Evolutionary conservation across 64 coral and sea anemone genomes (phyloP), one percentile per base, ranked within the genome.

Genomic region (Porites australiensis): DNA sequence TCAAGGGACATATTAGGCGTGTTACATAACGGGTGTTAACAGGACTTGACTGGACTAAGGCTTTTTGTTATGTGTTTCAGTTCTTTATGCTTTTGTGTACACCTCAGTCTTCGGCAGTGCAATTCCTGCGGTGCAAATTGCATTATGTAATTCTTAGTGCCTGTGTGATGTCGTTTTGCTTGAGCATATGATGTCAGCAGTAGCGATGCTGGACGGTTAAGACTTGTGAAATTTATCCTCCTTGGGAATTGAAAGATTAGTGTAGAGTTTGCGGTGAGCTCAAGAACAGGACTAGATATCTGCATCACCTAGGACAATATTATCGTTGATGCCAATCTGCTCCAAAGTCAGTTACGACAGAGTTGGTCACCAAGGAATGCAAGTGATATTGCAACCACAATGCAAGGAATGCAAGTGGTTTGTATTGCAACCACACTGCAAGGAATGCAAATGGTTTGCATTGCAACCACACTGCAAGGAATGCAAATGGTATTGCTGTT

Each of bases 221-320:
- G 58, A 63, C 78, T 20, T 68, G 44, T 50, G 62, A 83, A 83
- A 19, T 50, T 45, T 15, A 64, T 65, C 79, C 47, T 64, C 58
- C 37, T 83, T 83, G 60, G 79, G 79, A 84, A 45, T 84, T 84
- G 63, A 84, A 69, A 65, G 60, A 50, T 67, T 84, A 84, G 62
- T 84, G 5, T 67, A 62, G 78, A 81, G 77, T 23, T 58, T 23
- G 21, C 23, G 54, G 55, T 62, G 54, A 44, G 23, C 55, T 23
- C 78, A 81, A 81, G 78, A 22, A 81, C 61, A 62, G 79, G 81
- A 69, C 81, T 84, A 84, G n/a, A 68, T 68, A 50, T 20, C 62
- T 65, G 23, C 62, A 49, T 48, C 46, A 45, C 61, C 81, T 69
- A 84, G 81, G 45, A 84, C 81, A 64, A 50, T 84, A 84, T 58